These are phyloP conservation scores for Tetheella fluctuosa DNA, from an alignment of 2,888 invertebrate species.

Conservation along the genomic window DNA sequence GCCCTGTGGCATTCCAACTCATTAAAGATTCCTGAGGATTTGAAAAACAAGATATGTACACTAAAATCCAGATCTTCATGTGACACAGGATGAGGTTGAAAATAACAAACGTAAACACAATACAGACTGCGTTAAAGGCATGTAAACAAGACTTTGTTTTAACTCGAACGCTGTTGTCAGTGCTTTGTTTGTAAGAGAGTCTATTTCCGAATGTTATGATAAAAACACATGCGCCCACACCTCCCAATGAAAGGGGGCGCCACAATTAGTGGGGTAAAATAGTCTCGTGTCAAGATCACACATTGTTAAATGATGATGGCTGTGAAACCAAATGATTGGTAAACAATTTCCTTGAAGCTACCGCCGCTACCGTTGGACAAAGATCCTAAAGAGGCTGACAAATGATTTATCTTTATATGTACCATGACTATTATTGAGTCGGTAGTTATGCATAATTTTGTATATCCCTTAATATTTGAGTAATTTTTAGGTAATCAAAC, in stretches of 20 bases:
- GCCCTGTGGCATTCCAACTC: constrained; percentile 5
- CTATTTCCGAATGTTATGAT: constrained; percentile 13
- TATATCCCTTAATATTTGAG: background rate
- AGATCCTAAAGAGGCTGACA: background rate
- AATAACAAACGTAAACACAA: constrained; percentile 8
- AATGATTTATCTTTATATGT: too few relatives aligned
- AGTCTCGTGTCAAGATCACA: constrained; percentile 2
- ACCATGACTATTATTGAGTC: too few relatives aligned
- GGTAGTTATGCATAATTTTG: background rate
- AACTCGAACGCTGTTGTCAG: constrained; percentile 9
- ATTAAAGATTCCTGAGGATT: constrained; percentile 5
- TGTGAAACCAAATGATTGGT: too few relatives aligned
- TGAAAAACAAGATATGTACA: constrained; percentile 1
- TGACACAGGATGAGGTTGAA: constrained; percentile 9
- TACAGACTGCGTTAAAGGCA: constrained; percentile 3
- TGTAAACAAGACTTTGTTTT: constrained; percentile 14
- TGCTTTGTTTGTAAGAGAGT: background rate
- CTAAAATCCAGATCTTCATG: constrained; percentile 5
- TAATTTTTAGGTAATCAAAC: background rate
- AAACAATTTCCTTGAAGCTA: too few relatives aligned
- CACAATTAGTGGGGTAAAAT: background rate
- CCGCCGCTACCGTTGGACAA: too few relatives aligned
- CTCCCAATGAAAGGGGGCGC: background rate
- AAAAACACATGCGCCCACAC: constrained; percentile 10
- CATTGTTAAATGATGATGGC: background rate